Base-by-base conservation (phyloP, 1,140 invertebrate genomes). In the Planococcus citri region DNA sequence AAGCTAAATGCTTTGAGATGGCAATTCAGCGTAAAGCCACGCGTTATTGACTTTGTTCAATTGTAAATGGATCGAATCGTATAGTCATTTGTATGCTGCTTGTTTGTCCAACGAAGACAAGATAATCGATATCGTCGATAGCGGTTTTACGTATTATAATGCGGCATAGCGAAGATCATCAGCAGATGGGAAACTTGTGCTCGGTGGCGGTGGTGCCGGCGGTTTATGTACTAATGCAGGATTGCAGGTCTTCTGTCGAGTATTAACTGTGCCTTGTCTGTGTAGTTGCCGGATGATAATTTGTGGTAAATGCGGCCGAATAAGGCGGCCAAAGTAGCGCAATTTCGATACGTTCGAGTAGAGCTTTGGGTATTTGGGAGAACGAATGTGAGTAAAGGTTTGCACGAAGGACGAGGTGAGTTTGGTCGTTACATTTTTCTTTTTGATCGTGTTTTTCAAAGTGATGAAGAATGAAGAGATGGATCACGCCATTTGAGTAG, bases 1-100 rank as follows among this genome's bases (percentile, higher is more conserved):
- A n/a, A n/a, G n/a, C n/a, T n/a, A n/a, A n/a, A n/a, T n/a, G n/a
- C n/a, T n/a, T n/a, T n/a, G n/a, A n/a, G 12, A 20, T 20, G 41
- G n/a, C 41, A 51, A 51, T 51, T 51, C 41, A 51, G 41, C 41
- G 41, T 51, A 51, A 51, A 51, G 41, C 41, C 41, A 51, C 41
- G 41, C 41, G 41, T 51, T 51, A 51, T 51, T 51, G 41, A 51
- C 41, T 51, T 51, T 51, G 41, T 51, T 51, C 41, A 20, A 51
- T 51, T 9, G 41, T 51, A 51, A 51, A 51, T 51, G 41, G 41
- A 51, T 51, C 41, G 41, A 51, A 51, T 51, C 41, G 41, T 17
- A n/a, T n/a, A 20, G 10, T 51, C 41, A 20, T 33, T 33, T 33
- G 29, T 33, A 51, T 20, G 41, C 41, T 51, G 41, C 41, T 51